Evolutionary conservation across 2,888 invertebrate genomes (phyloP).

Genomic region (Octonoba sinensis): DNA sequence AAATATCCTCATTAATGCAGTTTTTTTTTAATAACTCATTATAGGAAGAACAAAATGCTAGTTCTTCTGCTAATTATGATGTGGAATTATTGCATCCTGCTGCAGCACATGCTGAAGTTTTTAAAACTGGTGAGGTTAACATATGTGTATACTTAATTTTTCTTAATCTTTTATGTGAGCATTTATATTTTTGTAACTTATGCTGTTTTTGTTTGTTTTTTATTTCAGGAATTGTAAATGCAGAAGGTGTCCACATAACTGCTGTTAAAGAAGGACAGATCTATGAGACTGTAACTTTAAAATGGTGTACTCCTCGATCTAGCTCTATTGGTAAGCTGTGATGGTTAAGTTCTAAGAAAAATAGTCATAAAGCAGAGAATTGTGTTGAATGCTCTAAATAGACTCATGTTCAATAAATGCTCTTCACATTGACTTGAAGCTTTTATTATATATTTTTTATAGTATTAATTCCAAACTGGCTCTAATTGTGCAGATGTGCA

Average conservation of each 20-base stretch:
- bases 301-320: slow-evolving; percentile 95
- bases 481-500: too few species aligned
- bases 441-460: too few species aligned
- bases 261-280: slow-evolving; percentile 80
- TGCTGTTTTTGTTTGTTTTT: slow-evolving; percentile 25
- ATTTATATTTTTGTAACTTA: slow-evolving; percentile 6
- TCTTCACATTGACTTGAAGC: too few species aligned
- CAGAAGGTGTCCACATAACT: slow-evolving; percentile 74
- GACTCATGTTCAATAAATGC: too few species aligned
- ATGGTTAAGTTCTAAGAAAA: too few species aligned
- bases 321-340: slow-evolving; percentile 69
- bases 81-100: slow-evolving; percentile 95
- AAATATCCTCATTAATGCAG: too few species aligned
- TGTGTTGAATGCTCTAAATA: too few species aligned
- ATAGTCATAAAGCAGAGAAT: too few species aligned
- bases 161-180: not conserved
- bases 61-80: slow-evolving; percentile 97
- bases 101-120: slow-evolving; percentile 85
- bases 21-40: slow-evolving; percentile 15
- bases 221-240: slow-evolving; percentile 62
- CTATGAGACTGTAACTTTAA: slow-evolving; percentile 88
- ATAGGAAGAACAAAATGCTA: slow-evolving; percentile 95
- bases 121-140: slow-evolving; percentile 73
- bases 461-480: too few species aligned
- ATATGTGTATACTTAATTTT: not conserved